Base-by-base conservation (phyloP, 2,797 vertebrate species). In the Danionella dracula region DNA sequence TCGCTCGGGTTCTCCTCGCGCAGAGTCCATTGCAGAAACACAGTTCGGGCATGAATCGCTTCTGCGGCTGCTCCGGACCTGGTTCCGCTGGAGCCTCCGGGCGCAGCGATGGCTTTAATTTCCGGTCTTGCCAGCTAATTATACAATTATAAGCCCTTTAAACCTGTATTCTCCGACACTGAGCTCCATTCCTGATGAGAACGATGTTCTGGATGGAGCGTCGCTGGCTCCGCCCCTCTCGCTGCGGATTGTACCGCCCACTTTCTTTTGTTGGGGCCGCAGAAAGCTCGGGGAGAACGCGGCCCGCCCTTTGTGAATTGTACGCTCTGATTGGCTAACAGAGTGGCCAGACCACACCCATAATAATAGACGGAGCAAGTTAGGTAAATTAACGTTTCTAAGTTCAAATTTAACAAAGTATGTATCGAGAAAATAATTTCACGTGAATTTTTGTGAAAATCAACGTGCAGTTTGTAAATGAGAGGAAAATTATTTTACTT, bases 181-280 rank as follows among this genome's bases (percentile, higher is more conserved):
- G 1, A 2, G 8, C 51, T 2, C 58, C n/a, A 13, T 11, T 4
- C 6, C 5, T 19, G 6, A 4, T 66, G 9, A 48, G 40, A 32
- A 4, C 27, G 41, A 31, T 44, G 29, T 41, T 29, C 8, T 17
- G 44, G 31, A 48, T 56, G 64, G 8, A 12, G 55, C 49, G 53
- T 51, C 60, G 58, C 67, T 29, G 53, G 70, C 83, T 68, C 68
- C 66, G 76, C 86, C 87, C 82, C 60, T 68, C 32, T 41, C 17
- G 44, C 19, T 75, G 4, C 72, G 19, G 62, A 80, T 90, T 87
- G 89, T 89, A 89, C 81, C 69, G 68, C 70, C 88, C 87, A 80
- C 87, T 87, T 84, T 86, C 77, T 72, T 77, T 79, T 90, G 89
- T 91, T 88, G 85, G 82, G 78, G 81, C 74, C 57, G 68, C 44